Percentiles rank a stretch among this genome's conserved stretches.
Conservation (phyloP, 2,888 invertebrate genomes). For the Drosophila helvetica region DNA sequence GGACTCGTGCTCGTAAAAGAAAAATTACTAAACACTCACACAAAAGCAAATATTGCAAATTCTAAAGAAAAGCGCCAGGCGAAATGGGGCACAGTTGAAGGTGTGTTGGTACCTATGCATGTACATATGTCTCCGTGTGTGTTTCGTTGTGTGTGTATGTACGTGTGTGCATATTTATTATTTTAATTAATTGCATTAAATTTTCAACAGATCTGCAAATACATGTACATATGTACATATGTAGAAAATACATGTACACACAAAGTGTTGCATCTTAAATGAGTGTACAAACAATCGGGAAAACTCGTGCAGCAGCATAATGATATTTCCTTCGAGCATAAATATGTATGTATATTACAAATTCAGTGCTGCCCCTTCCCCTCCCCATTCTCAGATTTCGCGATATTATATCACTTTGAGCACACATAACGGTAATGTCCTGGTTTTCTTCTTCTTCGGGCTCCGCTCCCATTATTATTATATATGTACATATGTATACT, state of each 20-base stretch:
- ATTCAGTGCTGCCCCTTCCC: not conserved
- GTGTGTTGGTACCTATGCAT: constrained; percentile 59
- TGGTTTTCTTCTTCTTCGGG: not conserved
- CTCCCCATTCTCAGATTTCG: not conserved
- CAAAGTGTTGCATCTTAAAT: constrained; percentile 51
- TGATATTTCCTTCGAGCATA: constrained; percentile 25
- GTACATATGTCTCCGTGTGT: constrained; percentile 19
- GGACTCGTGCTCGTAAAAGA: constrained; percentile 3
- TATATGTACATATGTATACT: constrained; percentile 5
- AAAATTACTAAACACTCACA: constrained; percentile 1
- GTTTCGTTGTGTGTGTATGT: constrained; percentile 34
- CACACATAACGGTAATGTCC: not conserved
- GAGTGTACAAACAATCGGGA: constrained; percentile 37
- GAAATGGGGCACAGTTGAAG: constrained; percentile 74
- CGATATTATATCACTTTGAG: not conserved
- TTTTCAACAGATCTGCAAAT: constrained; percentile 51
- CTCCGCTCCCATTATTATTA: constrained; percentile 15
- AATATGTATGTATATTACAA: not conserved
- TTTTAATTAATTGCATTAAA: constrained; percentile 72
- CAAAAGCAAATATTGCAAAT: constrained; percentile 56
- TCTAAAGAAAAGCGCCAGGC: constrained; percentile 62
- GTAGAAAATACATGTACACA: not conserved
- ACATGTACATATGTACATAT: not conserved
- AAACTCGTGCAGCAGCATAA: constrained; percentile 16
- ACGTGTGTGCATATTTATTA: constrained; percentile 70